phyloP scores from a whole-genome alignment of 2,888 invertebrate species.

The Hoplodrina blanda region DNA sequence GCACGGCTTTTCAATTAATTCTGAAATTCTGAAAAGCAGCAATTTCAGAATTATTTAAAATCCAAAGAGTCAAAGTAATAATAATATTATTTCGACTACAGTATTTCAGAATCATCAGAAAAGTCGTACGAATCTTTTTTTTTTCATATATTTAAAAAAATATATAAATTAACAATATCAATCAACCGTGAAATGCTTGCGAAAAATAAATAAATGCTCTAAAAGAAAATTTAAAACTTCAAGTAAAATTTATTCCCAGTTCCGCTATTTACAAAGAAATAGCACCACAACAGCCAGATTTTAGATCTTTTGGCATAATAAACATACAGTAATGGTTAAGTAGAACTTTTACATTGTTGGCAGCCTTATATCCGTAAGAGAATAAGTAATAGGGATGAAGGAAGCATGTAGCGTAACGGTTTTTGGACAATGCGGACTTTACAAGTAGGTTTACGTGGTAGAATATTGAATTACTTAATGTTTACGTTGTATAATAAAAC shows the following conservation, averaged over 20 bases:
- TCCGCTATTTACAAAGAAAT: constrained; percentile 13
- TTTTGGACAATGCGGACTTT: neutral
- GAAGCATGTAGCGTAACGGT: neutral
- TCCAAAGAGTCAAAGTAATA: too few species aligned
- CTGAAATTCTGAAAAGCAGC: too few species aligned
- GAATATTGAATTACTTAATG: too few species aligned
- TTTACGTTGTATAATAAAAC: too few species aligned
- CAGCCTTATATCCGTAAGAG: constrained; percentile 1
- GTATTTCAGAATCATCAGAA: too few species aligned
- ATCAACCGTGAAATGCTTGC: neutral
- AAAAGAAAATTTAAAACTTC: constrained; percentile 4
- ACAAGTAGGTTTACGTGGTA: neutral
- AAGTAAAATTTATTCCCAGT: constrained; percentile 10
- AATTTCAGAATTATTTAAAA: too few species aligned
- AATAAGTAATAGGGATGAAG: constrained; percentile 9
- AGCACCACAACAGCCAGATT: neutral
- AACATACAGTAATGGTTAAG: constrained; percentile 14
- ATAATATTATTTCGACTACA: too few species aligned
- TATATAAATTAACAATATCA: too few species aligned
- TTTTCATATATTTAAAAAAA: too few species aligned
- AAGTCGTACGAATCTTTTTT: too few species aligned
- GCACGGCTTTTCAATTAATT: too few species aligned
- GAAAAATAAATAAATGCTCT: neutral
- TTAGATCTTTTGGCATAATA: constrained; percentile 6
- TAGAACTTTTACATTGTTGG: constrained; percentile 11